Base-by-base conservation (phyloP, 1,140 invertebrate genomes). In the Drosophila auraria region DNA sequence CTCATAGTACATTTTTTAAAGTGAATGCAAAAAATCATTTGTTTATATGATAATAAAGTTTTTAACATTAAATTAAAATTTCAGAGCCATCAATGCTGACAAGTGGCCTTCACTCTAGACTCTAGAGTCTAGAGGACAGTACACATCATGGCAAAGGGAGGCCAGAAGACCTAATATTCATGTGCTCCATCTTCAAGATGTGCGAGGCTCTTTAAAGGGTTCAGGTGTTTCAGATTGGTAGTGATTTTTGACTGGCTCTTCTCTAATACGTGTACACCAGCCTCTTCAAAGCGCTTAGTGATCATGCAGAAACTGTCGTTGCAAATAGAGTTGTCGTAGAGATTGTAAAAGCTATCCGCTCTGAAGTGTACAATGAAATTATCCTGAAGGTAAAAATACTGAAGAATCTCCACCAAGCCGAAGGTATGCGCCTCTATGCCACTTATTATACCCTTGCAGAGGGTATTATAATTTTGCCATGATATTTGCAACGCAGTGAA, bases 31-130 rank as follows among this genome's bases (percentile, higher is more conserved):
- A 27, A 27, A 27, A 20, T 5, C 2, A 27, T 27, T 27, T 27
- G 2, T 2, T 27, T 27, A 4, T 27, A 2, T 5, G 83, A 45
- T 83, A 87, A 14, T 49, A 50, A 1, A 27, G 49, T 9, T 25
- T 27, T 1, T 1, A 51, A 27, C n/a, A 3, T 51, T 30, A 51
- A 51, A 51, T 30, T 5, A 30, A 6, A 30, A 51, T n/a, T 51
- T 30, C 25, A n/a, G 50, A 27, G 8, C 8, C 25, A 17, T 51
- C 8, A 2, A 36, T 36, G 33, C 33, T 36, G 33, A 9, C 33
- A 36, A 51, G n/a, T 27, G 49, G 14, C 15, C 25, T 27, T 50
- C 15, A 51, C 8, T 27, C 25, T n/a, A n/a, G n/a, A n/a, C n/a
- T n/a, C n/a, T n/a, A n/a, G n/a, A n/a, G n/a, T n/a, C n/a, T n/a